phyloP scores from a whole-genome alignment of 2,797 vertebrate genomes.

The Melopsittacus undulatus region DNA sequence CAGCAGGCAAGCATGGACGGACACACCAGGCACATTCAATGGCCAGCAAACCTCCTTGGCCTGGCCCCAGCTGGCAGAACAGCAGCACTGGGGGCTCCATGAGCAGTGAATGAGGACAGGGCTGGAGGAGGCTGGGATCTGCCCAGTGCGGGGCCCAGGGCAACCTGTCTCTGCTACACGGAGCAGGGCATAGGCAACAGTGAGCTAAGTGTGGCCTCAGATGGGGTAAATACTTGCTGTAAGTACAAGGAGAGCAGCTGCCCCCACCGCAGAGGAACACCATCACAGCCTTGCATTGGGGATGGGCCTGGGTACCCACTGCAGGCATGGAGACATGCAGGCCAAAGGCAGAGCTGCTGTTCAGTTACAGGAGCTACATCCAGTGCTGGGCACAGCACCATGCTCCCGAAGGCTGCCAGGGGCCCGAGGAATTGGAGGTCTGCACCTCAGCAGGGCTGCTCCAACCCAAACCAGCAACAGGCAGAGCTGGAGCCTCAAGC shows the following conservation, averaged over 20 bases:
- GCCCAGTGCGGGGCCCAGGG: neutral
- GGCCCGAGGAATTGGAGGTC: fast-evolving
- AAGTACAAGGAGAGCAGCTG: too few relatives aligned
- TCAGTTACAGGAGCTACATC: fast-evolving
- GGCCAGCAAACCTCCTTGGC: neutral
- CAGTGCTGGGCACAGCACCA: fast-evolving
- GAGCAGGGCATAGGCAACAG: fast-evolving
- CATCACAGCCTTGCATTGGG: fast-evolving
- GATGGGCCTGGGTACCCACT: neutral
- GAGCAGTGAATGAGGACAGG: neutral
- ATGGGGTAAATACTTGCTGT: fast-evolving
- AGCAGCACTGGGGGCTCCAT: fast-evolving
- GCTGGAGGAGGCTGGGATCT: neutral
- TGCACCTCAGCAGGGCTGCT: neutral
- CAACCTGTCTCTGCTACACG: fast-evolving
- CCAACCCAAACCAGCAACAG: fast-evolving
- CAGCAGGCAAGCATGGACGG: fast-evolving
- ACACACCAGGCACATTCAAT: neutral
- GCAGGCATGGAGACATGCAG: neutral
- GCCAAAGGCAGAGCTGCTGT: fast-evolving
- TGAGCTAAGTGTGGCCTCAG: fast-evolving
- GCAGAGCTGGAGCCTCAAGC: too few relatives aligned
- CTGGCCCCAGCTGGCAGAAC: neutral
- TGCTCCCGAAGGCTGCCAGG: fast-evolving
- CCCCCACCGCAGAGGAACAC: fast-evolving